A percentile compares a stretch with the other conserved stretches of the same genome.
These are phyloP conservation scores for Solenopsis fugax DNA, from an alignment of 1,140 invertebrate species.

Conservation along the genomic window DNA sequence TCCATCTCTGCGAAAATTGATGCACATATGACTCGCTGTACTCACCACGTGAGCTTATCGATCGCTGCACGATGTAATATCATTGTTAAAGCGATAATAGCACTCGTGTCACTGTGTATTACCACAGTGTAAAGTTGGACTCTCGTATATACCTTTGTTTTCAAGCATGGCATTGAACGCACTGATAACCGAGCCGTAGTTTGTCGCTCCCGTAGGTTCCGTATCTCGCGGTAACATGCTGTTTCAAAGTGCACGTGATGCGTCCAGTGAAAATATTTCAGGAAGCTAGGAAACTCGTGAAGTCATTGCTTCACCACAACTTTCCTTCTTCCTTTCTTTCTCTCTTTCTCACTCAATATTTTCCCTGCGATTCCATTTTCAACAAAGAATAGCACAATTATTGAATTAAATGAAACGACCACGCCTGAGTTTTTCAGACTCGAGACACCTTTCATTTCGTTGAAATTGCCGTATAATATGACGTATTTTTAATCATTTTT, in stretches of 20 bases:
- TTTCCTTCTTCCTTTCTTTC: background rate
- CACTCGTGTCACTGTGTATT: background rate
- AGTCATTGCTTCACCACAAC: conserved; percentile 2
- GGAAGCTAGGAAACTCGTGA: background rate
- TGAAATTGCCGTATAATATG: background rate
- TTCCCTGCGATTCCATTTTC: conserved; percentile 7
- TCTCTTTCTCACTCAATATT: conserved; percentile 27
- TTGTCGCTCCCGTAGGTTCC: background rate
- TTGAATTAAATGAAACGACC: background rate
- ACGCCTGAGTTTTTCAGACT: background rate
- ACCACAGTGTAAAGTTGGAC: conserved; percentile 16
- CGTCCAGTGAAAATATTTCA: background rate
- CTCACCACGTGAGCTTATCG: conserved; percentile 14
- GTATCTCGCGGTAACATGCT: conserved; percentile 3
- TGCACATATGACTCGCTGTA: background rate
- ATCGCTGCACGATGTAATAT: conserved; percentile 30
- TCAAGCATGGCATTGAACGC: background rate
- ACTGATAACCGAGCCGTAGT: background rate
- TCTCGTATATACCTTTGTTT: conserved; percentile 30
- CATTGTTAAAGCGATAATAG: conserved; percentile 33
- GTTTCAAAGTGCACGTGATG: background rate
- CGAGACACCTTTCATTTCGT: background rate
- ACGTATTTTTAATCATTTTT: background rate
- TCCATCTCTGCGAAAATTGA: background rate
- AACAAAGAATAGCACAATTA: background rate